Evolutionary conservation across 2,888 invertebrate species (phyloP).

Genomic region (Meliscaeva auricollis): DNA sequence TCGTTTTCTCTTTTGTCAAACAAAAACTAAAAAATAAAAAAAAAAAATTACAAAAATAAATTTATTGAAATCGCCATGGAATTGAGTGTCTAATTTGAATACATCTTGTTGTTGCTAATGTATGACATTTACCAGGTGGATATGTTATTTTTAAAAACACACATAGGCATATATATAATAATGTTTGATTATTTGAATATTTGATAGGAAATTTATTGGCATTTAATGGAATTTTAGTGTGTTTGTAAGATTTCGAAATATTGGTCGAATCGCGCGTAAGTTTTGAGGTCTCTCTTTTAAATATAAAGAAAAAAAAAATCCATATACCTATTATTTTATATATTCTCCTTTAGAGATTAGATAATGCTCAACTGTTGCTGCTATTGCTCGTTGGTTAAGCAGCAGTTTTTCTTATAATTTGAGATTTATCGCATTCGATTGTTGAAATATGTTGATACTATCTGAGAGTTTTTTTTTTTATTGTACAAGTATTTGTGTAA

Average conservation of each 20-base stretch:
- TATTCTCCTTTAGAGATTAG: conserved; percentile 63
- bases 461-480: neutral
- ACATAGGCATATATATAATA: neutral
- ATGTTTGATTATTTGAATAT: conserved; percentile 54
- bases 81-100: conserved; percentile 76
- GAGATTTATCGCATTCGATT: conserved; percentile 69
- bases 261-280: conserved; percentile 46
- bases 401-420: conserved; percentile 69
- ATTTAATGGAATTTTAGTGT: conserved; percentile 50
- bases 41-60: conserved; percentile 24
- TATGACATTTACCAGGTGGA: conserved; percentile 67
- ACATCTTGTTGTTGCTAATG: conserved; percentile 64
- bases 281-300: conserved; percentile 37
- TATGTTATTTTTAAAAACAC: conserved; percentile 1
- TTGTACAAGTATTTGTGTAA: neutral
- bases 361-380: conserved; percentile 43
- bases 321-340: neutral
- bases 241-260: conserved; percentile 58
- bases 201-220: conserved; percentile 69
- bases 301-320: neutral
- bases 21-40: neutral
- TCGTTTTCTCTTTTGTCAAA: conserved; percentile 72
- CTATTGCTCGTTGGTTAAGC: conserved; percentile 19
- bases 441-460: conserved; percentile 52
- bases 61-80: conserved; percentile 72